These are phyloP conservation scores for Stichodactyla mertensii DNA, from an alignment of 64 coral and sea anemone genomes.

Conservation along the genomic window DNA sequence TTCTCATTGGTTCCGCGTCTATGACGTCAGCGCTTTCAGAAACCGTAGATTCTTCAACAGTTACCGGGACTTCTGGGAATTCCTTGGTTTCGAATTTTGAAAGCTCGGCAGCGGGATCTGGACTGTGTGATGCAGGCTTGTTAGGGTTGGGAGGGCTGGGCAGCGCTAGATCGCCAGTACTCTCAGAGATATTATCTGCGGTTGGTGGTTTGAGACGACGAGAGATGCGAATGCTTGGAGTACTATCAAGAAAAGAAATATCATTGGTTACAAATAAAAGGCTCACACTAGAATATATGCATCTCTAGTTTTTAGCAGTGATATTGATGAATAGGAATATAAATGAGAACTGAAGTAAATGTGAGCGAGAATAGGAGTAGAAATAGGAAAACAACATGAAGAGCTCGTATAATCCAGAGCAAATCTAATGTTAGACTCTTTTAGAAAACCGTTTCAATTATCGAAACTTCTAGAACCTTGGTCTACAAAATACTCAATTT, in stretches of 20 bases:
- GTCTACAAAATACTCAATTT: no score
- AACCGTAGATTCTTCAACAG: slow-evolving; percentile 45
- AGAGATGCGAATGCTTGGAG: slow-evolving; percentile 80
- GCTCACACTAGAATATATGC: no score
- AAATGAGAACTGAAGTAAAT: no score
- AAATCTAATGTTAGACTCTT: no score
- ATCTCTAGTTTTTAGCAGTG: no score
- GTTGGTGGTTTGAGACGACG: slow-evolving; percentile 58
- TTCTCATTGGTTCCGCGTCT: slow-evolving; percentile 30
- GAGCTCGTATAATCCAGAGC: no score
- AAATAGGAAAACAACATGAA: no score
- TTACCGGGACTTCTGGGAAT: slow-evolving; percentile 62
- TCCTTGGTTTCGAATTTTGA: slow-evolving; percentile 70
- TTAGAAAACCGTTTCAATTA: no score
- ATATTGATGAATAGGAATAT: no score
- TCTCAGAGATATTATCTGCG: slow-evolving; percentile 66
- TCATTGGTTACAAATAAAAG: neutral
- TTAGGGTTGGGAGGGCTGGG: slow-evolving; percentile 18
- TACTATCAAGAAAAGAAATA: slow-evolving; percentile 28
- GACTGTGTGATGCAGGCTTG: neutral
- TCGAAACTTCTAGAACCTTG: no score
- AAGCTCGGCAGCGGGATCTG: slow-evolving; percentile 45
- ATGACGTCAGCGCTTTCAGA: slow-evolving; percentile 5
- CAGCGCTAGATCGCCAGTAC: slow-evolving; percentile 68
- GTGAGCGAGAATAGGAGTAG: no score